Evolutionary conservation across 2,113 vertebrate genomes (phyloP).

Genomic region (Cyanoramphus novaezelandiae): DNA sequence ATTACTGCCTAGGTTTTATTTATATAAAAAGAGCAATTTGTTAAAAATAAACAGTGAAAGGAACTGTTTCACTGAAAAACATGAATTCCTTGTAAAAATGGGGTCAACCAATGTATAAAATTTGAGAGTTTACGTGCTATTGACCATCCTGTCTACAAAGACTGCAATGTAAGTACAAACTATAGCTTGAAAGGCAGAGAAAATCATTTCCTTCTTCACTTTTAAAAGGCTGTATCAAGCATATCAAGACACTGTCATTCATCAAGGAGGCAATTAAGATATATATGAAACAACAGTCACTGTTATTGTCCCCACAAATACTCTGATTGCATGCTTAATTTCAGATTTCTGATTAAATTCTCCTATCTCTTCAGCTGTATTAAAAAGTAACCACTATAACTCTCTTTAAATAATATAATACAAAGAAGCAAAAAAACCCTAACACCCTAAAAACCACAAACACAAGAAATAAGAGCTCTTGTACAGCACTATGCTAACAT

Average conservation of each 20-base stretch:
- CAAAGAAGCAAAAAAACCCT: neutral
- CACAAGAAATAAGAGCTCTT: neutral
- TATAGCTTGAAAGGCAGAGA: neutral
- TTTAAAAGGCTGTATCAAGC: neutral
- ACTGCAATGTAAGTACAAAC: neutral
- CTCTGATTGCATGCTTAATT: neutral
- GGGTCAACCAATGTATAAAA: neutral
- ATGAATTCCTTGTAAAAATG: neutral
- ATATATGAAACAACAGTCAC: neutral
- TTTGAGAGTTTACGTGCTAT: neutral
- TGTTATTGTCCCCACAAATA: neutral
- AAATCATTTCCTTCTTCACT: neutral
- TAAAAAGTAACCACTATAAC: neutral
- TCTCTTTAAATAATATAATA: neutral
- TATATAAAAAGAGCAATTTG: neutral
- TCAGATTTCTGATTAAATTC: neutral
- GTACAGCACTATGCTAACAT: too few species aligned
- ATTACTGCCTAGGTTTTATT: neutral
- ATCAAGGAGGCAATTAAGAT: neutral
- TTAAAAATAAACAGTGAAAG: neutral
- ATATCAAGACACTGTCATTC: neutral
- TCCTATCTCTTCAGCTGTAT: neutral
- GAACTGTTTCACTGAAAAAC: neutral
- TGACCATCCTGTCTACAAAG: neutral
- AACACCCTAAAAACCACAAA: too few species aligned